Evolutionary conservation across 2,888 invertebrate species (phyloP).

Genomic region (Cotesia congregata): DNA sequence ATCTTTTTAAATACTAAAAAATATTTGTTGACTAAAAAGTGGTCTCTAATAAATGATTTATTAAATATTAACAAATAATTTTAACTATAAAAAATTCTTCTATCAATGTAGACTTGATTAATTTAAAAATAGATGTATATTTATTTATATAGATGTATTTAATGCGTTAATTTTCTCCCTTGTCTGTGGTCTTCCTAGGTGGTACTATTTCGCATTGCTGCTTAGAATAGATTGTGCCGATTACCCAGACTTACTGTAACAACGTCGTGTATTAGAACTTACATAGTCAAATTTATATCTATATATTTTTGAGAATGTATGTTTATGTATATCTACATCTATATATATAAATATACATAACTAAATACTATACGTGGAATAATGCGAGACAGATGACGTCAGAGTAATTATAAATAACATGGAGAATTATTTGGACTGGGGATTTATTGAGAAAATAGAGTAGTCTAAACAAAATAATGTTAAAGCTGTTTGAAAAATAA

Average conservation of each 20-base stretch:
- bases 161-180: constrained; percentile 29
- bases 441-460: not conserved
- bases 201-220: constrained; percentile 45
- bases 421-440: not conserved
- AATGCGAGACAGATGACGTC: not conserved
- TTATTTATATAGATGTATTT: not conserved
- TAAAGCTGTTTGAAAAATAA: not conserved
- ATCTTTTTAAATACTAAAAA: too few relatives aligned
- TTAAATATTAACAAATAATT: too few relatives aligned
- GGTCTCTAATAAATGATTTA: too few relatives aligned
- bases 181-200: constrained; percentile 42
- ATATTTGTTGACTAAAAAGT: too few relatives aligned
- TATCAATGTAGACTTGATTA: not conserved
- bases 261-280: constrained; percentile 45
- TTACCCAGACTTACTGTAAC: constrained; percentile 54
- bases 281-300: not conserved
- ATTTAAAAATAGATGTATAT: not conserved
- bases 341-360: not conserved
- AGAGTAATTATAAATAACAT: not conserved
- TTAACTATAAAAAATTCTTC: too few relatives aligned
- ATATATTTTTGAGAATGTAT: too few relatives aligned
- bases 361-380: not conserved
- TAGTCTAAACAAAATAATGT: not conserved
- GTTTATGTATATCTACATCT: not conserved
- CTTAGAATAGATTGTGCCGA: constrained; percentile 57